Evolutionary conservation across 2,797 vertebrate species (phyloP).

Genomic region (Ctenopoma kingsleyae): DNA sequence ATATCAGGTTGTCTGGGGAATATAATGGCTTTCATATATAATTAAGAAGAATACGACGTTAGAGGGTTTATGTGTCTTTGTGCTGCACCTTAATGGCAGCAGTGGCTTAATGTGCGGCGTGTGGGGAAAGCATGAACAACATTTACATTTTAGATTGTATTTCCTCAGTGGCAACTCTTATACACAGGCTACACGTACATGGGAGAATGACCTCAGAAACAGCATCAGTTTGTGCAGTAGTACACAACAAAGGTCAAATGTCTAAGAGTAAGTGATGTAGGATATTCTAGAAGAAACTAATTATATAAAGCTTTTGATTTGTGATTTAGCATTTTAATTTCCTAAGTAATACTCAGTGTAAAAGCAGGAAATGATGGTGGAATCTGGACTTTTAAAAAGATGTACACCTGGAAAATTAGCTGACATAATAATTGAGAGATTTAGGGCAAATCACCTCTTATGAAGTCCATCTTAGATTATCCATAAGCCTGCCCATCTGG

Average conservation of each 20-base stretch:
- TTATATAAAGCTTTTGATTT: background rate
- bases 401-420: background rate
- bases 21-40: slow-evolving; percentile 80
- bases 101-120: background rate
- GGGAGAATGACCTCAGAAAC: background rate
- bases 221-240: background rate
- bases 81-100: slow-evolving; percentile 70
- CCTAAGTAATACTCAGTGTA: background rate
- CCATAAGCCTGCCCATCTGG: background rate
- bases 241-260: slow-evolving; percentile 23
- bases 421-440: slow-evolving; percentile 1
- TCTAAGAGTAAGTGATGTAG: background rate
- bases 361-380: background rate
- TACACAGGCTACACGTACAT: slow-evolving; percentile 5
- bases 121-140: slow-evolving; percentile 24
- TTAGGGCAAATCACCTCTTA: slow-evolving; percentile 9
- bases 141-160: slow-evolving; percentile 62
- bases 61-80: slow-evolving; percentile 73
- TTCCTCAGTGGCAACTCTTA: slow-evolving; percentile 17
- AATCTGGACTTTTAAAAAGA: background rate
- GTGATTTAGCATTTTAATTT: background rate
- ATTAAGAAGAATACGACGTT: slow-evolving; percentile 77
- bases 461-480: background rate
- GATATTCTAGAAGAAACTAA: background rate
- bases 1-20: slow-evolving; percentile 75